Evolutionary conservation across 2,797 vertebrate species (phyloP), one percentile per base, ranked within the genome.

Genomic region (Linurgus olivaceus): DNA sequence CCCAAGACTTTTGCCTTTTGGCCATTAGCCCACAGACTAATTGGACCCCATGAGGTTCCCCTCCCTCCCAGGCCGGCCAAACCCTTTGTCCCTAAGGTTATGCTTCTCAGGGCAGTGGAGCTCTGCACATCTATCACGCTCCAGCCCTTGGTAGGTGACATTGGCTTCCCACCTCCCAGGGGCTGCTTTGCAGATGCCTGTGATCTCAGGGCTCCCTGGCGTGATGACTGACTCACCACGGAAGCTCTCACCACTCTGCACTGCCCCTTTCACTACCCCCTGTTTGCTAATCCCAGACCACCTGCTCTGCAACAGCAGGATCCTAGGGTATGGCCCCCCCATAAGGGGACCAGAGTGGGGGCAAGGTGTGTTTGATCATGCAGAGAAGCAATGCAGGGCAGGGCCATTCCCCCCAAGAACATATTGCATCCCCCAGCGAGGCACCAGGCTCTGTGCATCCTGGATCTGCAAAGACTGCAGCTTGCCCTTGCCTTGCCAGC

Each of bases 141-240:
- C 71, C 17, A 5, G 38, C 20, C 48, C 66, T 93, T 86, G 61
- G 93, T 68, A 91, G 42, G 54, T 70, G 29, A 31, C 1, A 0
- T 51, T 85, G 50, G 55, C 61, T 94, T 42, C 51, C 80, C 68
- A 33, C 25, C 50, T 87, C 68, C 65, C 50, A 61, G 80, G 76
- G 78, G 68, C 76, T 87, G 63, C 58, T 93, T 88, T 63, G 44
- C 71, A 77, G 72, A 61, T 7, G 4, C 57, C 51, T 96, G 89
- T 91, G 93, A 91, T 94, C 90, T 93, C 47, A 26, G 91, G 76
- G 65, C 55, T 84, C 88, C 88, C 91, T 82, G 84, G 57, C 54
- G 79, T 87, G 80, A 78, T 80, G 74, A 72, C 66, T 92, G 76
- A 66, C 68, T 77, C 70, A 42, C 66, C 47, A 57, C 0, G 0